Evolutionary conservation across 2,113 vertebrate species (phyloP).

Genomic region (Atrichornis clamosus): DNA sequence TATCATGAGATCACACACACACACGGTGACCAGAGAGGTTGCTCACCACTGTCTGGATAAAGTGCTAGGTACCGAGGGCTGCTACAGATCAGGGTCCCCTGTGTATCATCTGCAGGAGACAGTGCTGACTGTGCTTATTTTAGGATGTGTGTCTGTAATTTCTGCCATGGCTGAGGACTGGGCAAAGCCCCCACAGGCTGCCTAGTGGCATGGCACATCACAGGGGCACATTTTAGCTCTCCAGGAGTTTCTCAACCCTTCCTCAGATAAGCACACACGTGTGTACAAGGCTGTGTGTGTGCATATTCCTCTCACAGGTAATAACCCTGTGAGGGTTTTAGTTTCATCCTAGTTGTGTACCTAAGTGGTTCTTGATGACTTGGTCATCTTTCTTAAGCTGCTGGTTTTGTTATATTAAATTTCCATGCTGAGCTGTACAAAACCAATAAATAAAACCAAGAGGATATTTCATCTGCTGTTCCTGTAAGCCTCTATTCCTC

Average conservation of each 20-base stretch:
- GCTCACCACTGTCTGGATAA: neutral
- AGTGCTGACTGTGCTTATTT: neutral
- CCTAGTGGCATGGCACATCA: neutral
- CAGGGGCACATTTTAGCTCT: neutral
- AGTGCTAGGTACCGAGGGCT: neutral
- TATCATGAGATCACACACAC: rapidly evolving
- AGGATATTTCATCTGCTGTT: neutral
- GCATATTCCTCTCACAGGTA: neutral
- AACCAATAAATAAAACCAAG: constrained; percentile 12
- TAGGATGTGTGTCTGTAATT: neutral
- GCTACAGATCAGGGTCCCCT: neutral
- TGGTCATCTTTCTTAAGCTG: neutral
- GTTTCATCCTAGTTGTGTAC: neutral
- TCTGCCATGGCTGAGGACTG: neutral
- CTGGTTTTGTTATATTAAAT: neutral
- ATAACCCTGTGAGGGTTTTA: neutral
- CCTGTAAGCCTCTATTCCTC: neutral
- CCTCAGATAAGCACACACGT: rapidly evolving
- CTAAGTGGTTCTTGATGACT: neutral
- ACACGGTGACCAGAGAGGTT: neutral
- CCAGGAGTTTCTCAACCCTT: neutral
- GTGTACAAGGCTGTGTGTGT: neutral
- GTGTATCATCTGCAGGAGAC: neutral
- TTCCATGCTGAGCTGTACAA: neutral
- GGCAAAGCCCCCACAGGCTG: neutral